phyloP scores from a whole-genome alignment of 1,140 invertebrate genomes.

The Liolophura sinensis region DNA sequence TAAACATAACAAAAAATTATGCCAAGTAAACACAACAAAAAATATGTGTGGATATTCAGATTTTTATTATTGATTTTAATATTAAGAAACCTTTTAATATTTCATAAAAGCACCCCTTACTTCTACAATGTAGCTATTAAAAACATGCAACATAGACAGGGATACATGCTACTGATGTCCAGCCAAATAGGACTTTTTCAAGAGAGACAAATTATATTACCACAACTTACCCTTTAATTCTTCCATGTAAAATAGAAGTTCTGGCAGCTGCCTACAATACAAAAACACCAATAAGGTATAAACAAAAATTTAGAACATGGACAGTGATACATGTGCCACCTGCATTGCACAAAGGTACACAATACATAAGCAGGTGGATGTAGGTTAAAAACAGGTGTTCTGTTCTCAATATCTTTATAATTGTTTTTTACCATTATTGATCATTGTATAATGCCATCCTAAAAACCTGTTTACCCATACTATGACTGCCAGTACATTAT shows the following conservation, averaged over 20 bases:
- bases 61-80: background rate
- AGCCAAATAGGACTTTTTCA: too few species aligned
- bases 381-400: background rate
- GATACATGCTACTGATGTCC: too few species aligned
- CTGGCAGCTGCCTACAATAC: conserved; percentile 81
- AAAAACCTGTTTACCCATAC: too few species aligned
- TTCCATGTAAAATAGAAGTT: conserved; percentile 97
- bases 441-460: too few species aligned
- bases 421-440: background rate
- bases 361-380: background rate
- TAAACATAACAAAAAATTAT: too few species aligned
- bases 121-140: too few species aligned
- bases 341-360: conserved; percentile 1
- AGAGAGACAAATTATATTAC: conserved; percentile 3
- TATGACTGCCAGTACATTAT: too few species aligned
- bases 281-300: conserved; percentile 10
- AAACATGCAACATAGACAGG: too few species aligned
- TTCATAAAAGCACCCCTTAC: too few species aligned
- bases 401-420: background rate
- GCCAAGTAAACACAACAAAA: too few species aligned
- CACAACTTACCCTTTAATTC: conserved; percentile 73
- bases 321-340: conserved; percentile 76
- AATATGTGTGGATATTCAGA: background rate
- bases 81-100: background rate
- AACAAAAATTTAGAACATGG: conserved; percentile 62